Evolutionary conservation across 2,113 vertebrate species (phyloP).

Genomic region (Camelus bactrianus): DNA sequence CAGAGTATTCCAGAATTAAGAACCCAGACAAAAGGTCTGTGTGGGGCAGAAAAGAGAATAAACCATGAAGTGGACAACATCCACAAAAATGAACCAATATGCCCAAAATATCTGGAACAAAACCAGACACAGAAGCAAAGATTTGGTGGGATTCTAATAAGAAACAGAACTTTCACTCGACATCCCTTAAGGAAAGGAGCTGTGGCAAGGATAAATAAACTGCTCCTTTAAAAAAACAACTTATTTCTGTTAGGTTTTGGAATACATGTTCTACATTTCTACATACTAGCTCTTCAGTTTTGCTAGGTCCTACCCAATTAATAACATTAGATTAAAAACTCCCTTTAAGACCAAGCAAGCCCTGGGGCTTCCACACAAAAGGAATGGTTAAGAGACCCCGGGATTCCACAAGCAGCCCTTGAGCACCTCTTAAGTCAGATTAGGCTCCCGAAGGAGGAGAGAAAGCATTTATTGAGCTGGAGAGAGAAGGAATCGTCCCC

Average conservation of each 20-base stretch:
- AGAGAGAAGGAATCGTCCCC: neutral
- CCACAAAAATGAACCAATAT: neutral
- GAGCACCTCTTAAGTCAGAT: neutral
- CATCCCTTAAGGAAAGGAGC: neutral
- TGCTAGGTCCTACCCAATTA: neutral
- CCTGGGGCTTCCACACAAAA: neutral
- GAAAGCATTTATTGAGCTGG: neutral
- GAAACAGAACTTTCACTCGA: neutral
- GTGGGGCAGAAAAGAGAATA: neutral
- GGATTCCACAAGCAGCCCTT: neutral
- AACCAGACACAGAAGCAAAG: neutral
- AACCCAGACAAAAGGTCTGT: neutral
- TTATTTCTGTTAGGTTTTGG: neutral
- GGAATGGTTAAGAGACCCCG: neutral
- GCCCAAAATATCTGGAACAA: too few species aligned
- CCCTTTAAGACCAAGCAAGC: neutral
- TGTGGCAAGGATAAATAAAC: neutral
- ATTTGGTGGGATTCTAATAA: neutral
- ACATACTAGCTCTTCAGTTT: neutral
- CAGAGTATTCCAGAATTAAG: neutral
- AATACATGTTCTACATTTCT: neutral
- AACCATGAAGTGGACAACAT: neutral
- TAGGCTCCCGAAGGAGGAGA: neutral
- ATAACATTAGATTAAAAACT: neutral
- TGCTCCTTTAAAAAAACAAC: neutral